Evolutionary conservation across 2,797 vertebrate genomes (phyloP).

Genomic region (Falco naumanni): DNA sequence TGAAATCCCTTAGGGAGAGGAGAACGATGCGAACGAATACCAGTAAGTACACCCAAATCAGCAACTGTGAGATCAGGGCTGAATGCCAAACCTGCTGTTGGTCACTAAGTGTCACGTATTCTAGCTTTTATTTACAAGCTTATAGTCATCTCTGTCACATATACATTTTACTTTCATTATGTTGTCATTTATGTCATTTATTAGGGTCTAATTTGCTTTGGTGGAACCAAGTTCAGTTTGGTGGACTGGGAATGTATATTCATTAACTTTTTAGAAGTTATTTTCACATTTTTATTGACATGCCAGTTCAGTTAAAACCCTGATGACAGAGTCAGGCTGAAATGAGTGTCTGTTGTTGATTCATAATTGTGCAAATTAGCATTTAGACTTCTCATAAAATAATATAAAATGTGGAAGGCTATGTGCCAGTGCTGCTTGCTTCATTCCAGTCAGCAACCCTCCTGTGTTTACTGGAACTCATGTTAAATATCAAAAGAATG

Average conservation of each 20-base stretch:
- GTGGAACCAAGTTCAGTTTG: background rate
- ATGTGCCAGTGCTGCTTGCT: slow-evolving; percentile 10
- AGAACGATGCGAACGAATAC: background rate
- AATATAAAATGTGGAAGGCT: slow-evolving; percentile 10
- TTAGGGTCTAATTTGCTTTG: background rate
- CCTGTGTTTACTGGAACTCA: slow-evolving; percentile 47
- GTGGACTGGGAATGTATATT: background rate
- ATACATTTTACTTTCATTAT: background rate
- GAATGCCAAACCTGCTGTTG: background rate
- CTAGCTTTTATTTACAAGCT: background rate
- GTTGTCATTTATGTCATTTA: background rate
- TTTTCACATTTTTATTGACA: background rate
- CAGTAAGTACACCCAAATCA: background rate
- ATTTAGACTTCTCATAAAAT: slow-evolving; percentile 37
- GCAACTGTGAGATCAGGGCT: background rate
- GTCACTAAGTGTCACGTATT: background rate
- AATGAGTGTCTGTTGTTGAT: slow-evolving; percentile 35
- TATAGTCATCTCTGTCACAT: background rate
- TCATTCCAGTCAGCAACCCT: slow-evolving; percentile 45
- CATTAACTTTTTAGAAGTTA: background rate
- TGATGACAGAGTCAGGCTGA: slow-evolving; percentile 22
- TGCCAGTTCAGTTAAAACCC: background rate
- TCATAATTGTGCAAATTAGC: slow-evolving; percentile 49
- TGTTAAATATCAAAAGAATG: slow-evolving; percentile 29
- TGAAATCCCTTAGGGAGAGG: background rate